Evolutionary conservation across 2,888 invertebrate genomes (phyloP).

Genomic region (Phania funesta): DNA sequence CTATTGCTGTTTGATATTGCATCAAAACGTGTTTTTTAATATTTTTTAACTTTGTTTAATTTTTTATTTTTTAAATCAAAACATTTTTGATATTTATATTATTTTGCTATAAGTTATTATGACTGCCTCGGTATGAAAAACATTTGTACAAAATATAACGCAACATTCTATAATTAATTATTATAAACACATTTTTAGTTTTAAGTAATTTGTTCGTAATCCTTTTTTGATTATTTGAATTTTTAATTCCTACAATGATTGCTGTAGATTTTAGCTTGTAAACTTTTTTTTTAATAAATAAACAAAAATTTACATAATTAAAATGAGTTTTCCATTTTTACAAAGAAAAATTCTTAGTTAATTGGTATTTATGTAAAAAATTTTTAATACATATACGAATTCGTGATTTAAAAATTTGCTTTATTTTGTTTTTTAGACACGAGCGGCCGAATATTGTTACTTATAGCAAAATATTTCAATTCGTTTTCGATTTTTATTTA

Average conservation of each 20-base stretch:
- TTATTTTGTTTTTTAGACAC: too few species aligned
- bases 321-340: slow-evolving; percentile 3
- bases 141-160: background rate
- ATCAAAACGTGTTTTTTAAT: background rate
- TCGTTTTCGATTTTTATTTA: too few species aligned
- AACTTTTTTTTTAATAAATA: slow-evolving; percentile 18
- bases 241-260: slow-evolving; percentile 5
- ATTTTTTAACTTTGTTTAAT: slow-evolving; percentile 10
- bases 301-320: background rate
- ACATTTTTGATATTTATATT: slow-evolving; percentile 6
- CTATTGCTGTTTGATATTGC: background rate
- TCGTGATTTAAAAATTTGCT: too few species aligned
- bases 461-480: too few species aligned
- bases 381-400: too few species aligned
- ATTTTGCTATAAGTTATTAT: slow-evolving; percentile 21
- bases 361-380: background rate
- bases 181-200: slow-evolving; percentile 1
- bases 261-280: slow-evolving; percentile 16
- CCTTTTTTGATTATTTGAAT: background rate
- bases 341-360: background rate
- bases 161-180: slow-evolving; percentile 3
- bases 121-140: background rate
- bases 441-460: too few species aligned
- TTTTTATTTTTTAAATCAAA: background rate
- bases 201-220: slow-evolving; percentile 20